phyloP scores from a whole-genome alignment of 1,140 invertebrate species.

The Bombus pascuorum region DNA sequence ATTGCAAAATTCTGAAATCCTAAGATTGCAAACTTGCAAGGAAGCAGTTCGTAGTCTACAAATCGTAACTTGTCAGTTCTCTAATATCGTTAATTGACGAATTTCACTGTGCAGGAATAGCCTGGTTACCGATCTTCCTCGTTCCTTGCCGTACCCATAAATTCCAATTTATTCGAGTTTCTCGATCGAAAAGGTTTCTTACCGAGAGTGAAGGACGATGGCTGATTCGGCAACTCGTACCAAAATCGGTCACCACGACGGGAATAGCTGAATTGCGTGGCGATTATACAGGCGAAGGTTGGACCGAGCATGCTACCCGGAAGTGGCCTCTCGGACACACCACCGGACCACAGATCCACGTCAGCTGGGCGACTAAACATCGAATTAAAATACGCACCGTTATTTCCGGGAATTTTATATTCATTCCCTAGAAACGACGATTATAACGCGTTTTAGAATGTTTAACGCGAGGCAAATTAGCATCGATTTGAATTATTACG shows the following conservation, averaged over 20 bases:
- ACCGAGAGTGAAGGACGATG: conserved; percentile 93
- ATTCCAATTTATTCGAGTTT: conserved; percentile 18
- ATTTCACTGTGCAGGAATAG: neutral
- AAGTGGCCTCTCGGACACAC: conserved; percentile 93
- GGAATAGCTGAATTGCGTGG: conserved; percentile 96
- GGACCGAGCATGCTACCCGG: conserved; percentile 96
- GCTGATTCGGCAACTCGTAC: conserved; percentile 96
- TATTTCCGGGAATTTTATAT: conserved; percentile 38
- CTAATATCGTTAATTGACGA: too few species aligned
- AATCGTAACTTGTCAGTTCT: neutral
- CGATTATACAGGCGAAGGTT: conserved; percentile 97
- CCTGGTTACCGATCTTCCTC: neutral
- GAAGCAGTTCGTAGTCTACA: neutral
- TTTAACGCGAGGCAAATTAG: neutral
- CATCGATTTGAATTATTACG: conserved; percentile 4
- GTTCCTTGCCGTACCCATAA: neutral
- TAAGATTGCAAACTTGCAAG: neutral
- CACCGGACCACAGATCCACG: conserved; percentile 96
- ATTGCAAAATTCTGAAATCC: neutral
- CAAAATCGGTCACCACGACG: conserved; percentile 97
- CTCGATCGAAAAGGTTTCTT: conserved; percentile 62
- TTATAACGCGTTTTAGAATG: neutral
- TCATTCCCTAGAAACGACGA: conserved; percentile 14
- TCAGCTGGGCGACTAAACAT: conserved; percentile 89
- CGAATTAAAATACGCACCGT: conserved; percentile 5